Evolutionary conservation across 2,888 invertebrate species (phyloP).

Genomic region (Nomada ferruginata): DNA sequence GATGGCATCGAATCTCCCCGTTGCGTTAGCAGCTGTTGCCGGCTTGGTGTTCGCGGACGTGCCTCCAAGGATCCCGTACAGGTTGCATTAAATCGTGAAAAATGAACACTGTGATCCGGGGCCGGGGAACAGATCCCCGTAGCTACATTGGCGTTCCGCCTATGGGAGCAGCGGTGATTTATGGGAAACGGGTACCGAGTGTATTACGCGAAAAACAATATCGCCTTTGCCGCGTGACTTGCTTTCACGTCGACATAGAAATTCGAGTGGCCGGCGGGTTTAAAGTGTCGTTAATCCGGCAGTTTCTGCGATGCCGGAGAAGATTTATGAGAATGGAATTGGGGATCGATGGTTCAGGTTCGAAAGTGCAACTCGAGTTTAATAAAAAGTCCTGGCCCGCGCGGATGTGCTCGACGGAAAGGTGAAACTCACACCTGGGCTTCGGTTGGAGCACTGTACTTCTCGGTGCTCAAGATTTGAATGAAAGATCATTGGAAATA

Average conservation of each 20-base stretch:
- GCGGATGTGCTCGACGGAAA: background rate
- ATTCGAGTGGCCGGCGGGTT: slow-evolving; percentile 2
- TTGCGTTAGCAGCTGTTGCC: slow-evolving; percentile 54
- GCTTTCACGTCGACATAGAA: slow-evolving; percentile 8
- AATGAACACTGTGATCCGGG: slow-evolving; percentile 49
- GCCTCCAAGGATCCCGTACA: background rate
- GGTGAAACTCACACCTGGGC: too few relatives aligned
- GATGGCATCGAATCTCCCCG: slow-evolving; percentile 13
- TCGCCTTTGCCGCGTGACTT: slow-evolving; percentile 33
- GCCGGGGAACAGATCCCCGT: slow-evolving; percentile 28
- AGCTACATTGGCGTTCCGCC: slow-evolving; percentile 11
- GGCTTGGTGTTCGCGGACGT: background rate
- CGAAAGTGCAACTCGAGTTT: background rate
- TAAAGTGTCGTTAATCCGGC: slow-evolving; percentile 23
- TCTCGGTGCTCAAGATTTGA: too few relatives aligned
- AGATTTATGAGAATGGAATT: slow-evolving; percentile 14
- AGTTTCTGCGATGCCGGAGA: background rate
- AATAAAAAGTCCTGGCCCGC: background rate
- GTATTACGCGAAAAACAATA: slow-evolving; percentile 50
- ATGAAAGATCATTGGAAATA: too few relatives aligned
- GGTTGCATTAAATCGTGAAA: slow-evolving; percentile 60
- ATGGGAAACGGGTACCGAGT: slow-evolving; percentile 42
- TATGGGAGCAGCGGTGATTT: slow-evolving; percentile 37
- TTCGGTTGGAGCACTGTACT: too few relatives aligned
- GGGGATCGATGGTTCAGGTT: background rate